Evolutionary conservation across 2,888 invertebrate species (phyloP), one percentile per base, ranked within the genome.

Genomic region (Schizotus pectinicornis): DNA sequence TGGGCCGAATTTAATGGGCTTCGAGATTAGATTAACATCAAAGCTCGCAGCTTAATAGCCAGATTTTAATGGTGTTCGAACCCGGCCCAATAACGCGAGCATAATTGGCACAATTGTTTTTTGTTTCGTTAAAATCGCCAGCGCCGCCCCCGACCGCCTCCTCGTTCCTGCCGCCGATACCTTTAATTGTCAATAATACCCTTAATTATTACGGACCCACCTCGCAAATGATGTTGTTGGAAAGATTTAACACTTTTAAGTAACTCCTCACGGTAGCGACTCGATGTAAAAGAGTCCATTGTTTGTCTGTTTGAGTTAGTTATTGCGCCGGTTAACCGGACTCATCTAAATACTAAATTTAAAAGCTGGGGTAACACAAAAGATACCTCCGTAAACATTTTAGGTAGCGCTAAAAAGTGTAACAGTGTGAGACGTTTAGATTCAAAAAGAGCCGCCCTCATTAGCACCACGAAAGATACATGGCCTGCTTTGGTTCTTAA

Each of bases 391-490:
- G 48, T 51, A 59, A 59, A 59, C 59, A 59, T 46, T 55, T 59
- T 59, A 51, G 59, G 47, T 47, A 48, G 42, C 58, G 54, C 58
- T 58, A 58, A 58, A 59, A 59, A 56, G 56, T 56, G 56, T 59
- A 51, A 48, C 55, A 56, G 39, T 47, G 50, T 39, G 35, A 32
- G 46, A 56, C 14, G 45, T 46, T 31, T 37, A 32, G 22, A 7
- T 36, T 50, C 50, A 59, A 56, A 61, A 61, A 57, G 56, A 53
- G 61, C 61, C 56, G 61, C 61, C 56, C 61, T 61, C 61, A 61
- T 61, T 61, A 61, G 61, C 56, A 61, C 61, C 49, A 45, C 33
- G 47, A 53, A 61, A 61, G 61, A 61, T 61, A 57, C 61, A 61
- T 61, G 53, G 61, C 36, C 52, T 53, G 56, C 53, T 56, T 56